Percentiles rank a stretch among this genome's conserved stretches.
Evolutionary conservation across 1,140 invertebrate species (phyloP).

Genomic region (Zaprionus kolodkinae): DNA sequence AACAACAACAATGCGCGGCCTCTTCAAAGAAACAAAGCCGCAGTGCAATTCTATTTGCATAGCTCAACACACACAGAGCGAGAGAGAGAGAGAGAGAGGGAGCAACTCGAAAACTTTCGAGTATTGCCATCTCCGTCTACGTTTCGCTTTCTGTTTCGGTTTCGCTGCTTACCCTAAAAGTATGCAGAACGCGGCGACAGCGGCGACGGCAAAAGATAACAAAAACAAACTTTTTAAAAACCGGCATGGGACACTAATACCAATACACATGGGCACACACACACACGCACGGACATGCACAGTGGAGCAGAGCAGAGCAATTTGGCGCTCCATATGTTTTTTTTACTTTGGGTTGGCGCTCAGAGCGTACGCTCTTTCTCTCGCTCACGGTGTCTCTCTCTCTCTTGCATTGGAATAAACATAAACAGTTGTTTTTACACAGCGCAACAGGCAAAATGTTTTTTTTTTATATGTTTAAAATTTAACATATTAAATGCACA

Average conservation of each 20-base stretch:
- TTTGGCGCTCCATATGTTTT: conserved; percentile 11
- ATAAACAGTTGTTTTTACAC: conserved; percentile 69
- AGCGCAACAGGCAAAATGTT: conserved; percentile 1
- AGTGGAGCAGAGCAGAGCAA: conserved; percentile 2
- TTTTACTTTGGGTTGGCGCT: neutral
- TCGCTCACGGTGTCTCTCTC: neutral
- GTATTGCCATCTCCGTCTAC: neutral
- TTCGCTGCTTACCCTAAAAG: conserved; percentile 59
- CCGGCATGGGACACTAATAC: conserved; percentile 66
- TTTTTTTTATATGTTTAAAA: too few relatives aligned
- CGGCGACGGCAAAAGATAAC: conserved; percentile 56
- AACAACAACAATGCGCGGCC: conserved; percentile 50
- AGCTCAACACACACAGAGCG: neutral
- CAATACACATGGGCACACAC: conserved; percentile 31
- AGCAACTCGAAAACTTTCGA: neutral
- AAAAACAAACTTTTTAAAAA: conserved; percentile 65
- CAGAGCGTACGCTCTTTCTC: too few relatives aligned
- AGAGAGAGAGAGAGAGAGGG: too few relatives aligned
- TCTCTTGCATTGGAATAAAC: conserved; percentile 61
- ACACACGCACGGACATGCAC: neutral
- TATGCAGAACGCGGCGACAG: conserved; percentile 64
- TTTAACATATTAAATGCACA: too few relatives aligned
- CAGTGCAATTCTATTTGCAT: conserved; percentile 67
- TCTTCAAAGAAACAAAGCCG: conserved; percentile 50
- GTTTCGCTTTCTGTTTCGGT: neutral